Percentiles rank a stretch among this genome's conserved stretches.
These are phyloP conservation scores for Zalophus californianus DNA, from an alignment of 2,797 vertebrate genomes.

Conservation along the genomic window DNA sequence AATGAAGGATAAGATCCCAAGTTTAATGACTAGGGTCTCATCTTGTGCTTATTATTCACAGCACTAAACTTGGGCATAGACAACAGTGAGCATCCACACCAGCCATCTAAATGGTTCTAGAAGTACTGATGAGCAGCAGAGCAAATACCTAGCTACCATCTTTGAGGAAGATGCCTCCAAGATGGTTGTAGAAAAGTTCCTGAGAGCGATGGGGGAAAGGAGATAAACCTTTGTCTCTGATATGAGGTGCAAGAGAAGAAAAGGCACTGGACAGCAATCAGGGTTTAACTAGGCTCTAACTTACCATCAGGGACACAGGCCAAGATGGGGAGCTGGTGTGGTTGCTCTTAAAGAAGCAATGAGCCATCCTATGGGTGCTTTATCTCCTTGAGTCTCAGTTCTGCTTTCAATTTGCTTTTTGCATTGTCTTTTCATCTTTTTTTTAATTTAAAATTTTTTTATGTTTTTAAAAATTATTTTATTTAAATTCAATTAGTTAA, in stretches of 20 bases:
- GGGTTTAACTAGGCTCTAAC: not conserved
- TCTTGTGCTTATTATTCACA: not conserved
- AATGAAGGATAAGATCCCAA: not conserved
- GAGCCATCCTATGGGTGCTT: not conserved
- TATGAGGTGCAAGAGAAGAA: not conserved
- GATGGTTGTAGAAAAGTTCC: not conserved
- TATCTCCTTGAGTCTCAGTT: not conserved
- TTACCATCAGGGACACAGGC: not conserved
- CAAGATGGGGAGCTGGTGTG: fast-evolving
- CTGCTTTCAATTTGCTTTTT: not conserved
- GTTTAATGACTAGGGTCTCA: not conserved
- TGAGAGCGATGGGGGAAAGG: not conserved
- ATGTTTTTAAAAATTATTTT: not conserved
- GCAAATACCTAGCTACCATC: not conserved
- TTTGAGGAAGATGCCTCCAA: not conserved
- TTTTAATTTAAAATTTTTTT: not conserved
- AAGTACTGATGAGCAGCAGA: not conserved
- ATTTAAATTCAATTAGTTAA: not conserved
- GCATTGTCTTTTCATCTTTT: not conserved
- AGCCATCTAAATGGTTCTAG: not conserved
- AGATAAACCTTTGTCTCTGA: not conserved
- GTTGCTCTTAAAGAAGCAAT: not conserved
- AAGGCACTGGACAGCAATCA: not conserved
- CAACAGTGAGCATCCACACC: not conserved
- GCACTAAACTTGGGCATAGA: not conserved